Percentiles rank a stretch among this genome's conserved stretches.
phyloP scores from a whole-genome alignment of 2,888 invertebrate genomes.

The Microplitis deprimator region DNA sequence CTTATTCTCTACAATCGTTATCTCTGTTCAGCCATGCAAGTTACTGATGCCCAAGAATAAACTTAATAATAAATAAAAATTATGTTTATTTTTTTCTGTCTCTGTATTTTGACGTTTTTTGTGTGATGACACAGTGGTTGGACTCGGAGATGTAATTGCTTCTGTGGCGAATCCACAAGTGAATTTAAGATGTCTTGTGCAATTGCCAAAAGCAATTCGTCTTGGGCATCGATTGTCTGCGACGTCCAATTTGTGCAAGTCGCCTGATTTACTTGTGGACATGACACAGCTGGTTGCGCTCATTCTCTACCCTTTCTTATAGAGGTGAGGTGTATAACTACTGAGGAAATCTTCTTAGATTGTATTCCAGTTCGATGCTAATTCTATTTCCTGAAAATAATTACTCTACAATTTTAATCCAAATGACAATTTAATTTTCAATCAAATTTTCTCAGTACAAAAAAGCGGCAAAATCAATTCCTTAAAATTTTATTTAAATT shows the following conservation, averaged over 20 bases:
- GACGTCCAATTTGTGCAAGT: conserved; percentile 41
- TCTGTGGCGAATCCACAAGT: conserved; percentile 31
- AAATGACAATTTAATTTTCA: too few relatives aligned
- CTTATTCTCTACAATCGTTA: conserved; percentile 41
- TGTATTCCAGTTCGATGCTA: background rate
- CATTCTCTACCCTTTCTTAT: background rate
- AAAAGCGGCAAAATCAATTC: too few relatives aligned
- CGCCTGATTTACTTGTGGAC: background rate
- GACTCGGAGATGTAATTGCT: conserved; percentile 24
- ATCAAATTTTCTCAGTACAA: too few relatives aligned
- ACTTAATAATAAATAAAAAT: background rate
- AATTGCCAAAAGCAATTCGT: conserved; percentile 39
- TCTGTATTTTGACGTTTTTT: background rate
- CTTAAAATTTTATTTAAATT: too few relatives aligned
- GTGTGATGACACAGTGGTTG: background rate
- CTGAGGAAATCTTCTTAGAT: background rate
- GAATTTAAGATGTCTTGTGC: conserved; percentile 37
- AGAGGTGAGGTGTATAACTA: background rate
- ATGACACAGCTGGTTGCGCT: background rate
- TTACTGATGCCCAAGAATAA: background rate
- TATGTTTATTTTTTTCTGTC: background rate
- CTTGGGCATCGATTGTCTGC: conserved; percentile 37
- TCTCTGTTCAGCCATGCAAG: conserved; percentile 18
- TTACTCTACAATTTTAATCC: background rate
- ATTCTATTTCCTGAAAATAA: background rate